These are phyloP conservation scores for Poeciliopsis paucimaculata DNA, from an alignment of 2,797 vertebrate genomes.

Conservation along the genomic window DNA sequence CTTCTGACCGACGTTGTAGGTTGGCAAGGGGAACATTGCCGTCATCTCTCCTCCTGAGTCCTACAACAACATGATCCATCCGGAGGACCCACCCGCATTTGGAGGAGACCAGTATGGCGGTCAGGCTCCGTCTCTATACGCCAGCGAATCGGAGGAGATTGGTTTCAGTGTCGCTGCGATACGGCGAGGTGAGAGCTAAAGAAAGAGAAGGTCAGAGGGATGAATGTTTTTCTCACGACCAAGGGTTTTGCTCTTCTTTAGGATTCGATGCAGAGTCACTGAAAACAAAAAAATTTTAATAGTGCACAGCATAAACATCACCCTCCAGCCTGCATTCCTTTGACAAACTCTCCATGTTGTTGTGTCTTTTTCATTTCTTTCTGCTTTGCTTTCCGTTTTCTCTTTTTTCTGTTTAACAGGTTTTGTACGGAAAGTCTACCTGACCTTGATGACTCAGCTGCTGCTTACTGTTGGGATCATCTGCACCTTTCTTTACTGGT, in stretches of 20 bases:
- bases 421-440: constrained; percentile 83
- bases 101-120: neutral
- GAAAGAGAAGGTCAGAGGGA: neutral
- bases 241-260: constrained; percentile 20
- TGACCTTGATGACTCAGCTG: constrained; percentile 81
- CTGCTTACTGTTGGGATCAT: constrained; percentile 82
- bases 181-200: constrained; percentile 71
- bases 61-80: constrained; percentile 37
- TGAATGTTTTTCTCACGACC: constrained; percentile 6
- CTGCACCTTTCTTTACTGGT: constrained; percentile 84
- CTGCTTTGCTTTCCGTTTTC: neutral
- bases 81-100: constrained; percentile 7
- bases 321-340: constrained; percentile 12
- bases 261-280: constrained; percentile 40
- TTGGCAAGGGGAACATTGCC: constrained; percentile 45
- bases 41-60: constrained; percentile 58
- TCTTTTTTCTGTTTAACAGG: constrained; percentile 56
- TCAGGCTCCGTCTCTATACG: constrained; percentile 62
- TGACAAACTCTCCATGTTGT: constrained; percentile 12
- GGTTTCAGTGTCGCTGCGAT: constrained; percentile 71
- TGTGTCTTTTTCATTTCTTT: neutral
- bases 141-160: constrained; percentile 36
- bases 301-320: constrained; percentile 22
- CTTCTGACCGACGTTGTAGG: constrained; percentile 18
- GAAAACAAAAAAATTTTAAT: constrained; percentile 33